Conservation (phyloP, 2,888 invertebrate genomes). For the Torymus aiolomorphi region DNA sequence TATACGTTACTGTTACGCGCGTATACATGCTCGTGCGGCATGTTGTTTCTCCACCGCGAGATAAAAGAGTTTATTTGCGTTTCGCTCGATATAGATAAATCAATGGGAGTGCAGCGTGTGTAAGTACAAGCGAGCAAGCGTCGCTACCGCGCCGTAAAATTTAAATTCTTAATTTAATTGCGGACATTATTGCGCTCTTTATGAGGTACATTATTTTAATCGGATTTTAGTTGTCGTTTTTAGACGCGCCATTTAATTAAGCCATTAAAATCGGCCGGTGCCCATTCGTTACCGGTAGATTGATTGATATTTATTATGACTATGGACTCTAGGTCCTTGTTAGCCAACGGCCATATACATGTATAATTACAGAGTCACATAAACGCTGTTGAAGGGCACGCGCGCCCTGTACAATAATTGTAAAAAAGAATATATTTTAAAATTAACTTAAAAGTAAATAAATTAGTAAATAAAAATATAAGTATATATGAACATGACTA, state of each 20-base stretch:
- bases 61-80: constrained; percentile 37
- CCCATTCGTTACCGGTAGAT: constrained; percentile 26
- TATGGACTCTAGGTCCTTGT: too few relatives aligned
- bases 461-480: too few relatives aligned
- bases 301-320: too few relatives aligned
- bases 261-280: constrained; percentile 35
- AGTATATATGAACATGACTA: too few relatives aligned
- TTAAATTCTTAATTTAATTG: constrained; percentile 52
- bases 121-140: too few relatives aligned
- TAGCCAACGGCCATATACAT: too few relatives aligned
- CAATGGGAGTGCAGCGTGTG: constrained; percentile 9
- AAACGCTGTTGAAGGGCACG: too few relatives aligned
- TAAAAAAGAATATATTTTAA: too few relatives aligned
- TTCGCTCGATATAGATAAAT: constrained; percentile 21
- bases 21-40: background rate
- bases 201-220: constrained; percentile 52
- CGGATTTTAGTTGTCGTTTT: constrained; percentile 49
- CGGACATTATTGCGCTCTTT: constrained; percentile 39
- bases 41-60: constrained; percentile 5
- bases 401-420: too few relatives aligned
- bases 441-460: too few relatives aligned
- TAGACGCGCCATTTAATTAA: constrained; percentile 44
- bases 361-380: too few relatives aligned
- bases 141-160: constrained; percentile 18
- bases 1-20: too few relatives aligned